Base-by-base conservation (phyloP, 2,113 vertebrate species). In the Centropus unirufus region DNA sequence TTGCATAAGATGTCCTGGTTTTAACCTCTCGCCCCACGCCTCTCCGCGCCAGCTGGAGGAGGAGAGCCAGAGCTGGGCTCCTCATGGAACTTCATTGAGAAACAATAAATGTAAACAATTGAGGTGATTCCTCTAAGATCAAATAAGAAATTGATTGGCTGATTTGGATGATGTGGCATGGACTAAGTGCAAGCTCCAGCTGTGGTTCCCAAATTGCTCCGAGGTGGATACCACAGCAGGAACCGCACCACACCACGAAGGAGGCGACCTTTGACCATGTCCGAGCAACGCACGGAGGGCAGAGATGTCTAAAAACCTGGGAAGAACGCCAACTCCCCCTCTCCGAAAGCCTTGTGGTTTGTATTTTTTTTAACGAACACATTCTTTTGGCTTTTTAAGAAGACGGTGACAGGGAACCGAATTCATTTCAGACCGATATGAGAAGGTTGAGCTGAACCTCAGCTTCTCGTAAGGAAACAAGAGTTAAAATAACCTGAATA, bases 401-500 rank as follows among this genome's bases (percentile, higher is more conserved):
- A 29, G 22, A 66, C 29, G 82, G 49, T 6, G 84, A 95, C 58
- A 75, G 74, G 89, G 90, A 77, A 69, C 1, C 3, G 9, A 75
- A 54, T 85, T 73, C 32, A 87, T 57, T 94, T 94, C 75, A 93
- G 44, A 80, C 69, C 47, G 80, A 85, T 79, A 94, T 64, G 87
- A 93, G 74, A 75, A 93, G 63, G 55, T 92, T 84, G 34, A 85
- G 91, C 78, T 81, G 67, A 58, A 94, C 27, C 34, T 83, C 83
- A 12, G 83, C 80, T 90, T 73, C 46, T 93, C 83, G 24, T 27
- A 59, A 92, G 61, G 83, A 96, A 95, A 87, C 10, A 66, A 62
- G 92, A 93, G 42, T 89, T 86, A 96, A 95, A 93, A 96, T 27
- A 87, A 91, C 95, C 97, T 97, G 97, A 97, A 96, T 95, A 92